Evolutionary conservation across 1,140 invertebrate species (phyloP), one percentile per base, ranked within the genome.

Genomic region (Lepidurus packardi): DNA sequence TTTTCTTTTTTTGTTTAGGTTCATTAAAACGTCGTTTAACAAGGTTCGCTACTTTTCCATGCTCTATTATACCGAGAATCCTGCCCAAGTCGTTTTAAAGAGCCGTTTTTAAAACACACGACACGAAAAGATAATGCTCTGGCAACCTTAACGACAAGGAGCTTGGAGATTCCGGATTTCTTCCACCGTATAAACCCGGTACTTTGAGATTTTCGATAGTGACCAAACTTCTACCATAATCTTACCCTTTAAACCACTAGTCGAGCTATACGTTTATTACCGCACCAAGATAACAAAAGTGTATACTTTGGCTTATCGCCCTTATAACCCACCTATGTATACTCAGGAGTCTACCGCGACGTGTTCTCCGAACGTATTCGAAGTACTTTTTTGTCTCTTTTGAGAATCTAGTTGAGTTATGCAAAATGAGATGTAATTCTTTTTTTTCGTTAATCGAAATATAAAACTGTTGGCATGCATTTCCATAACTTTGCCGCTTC

Each of bases 11-110:
- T 21, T 65, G 53, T 16, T 65, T 65, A 34, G 53, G 53, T 16
- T 65, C 53, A 65, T 21, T 65, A 65, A 65, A 65, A 11, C 21
- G 53, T 65, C 21, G 53, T 7, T 65, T 65, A 65, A 65, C 53
- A 65, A 65, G 53, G 53, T 65, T 65, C 53, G 53, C 53, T 65
- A 65, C 53, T 65, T 65, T 65, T 65, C 53, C 13, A 47, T 16
- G 53, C 13, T 21, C 53, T 9, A 21, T 65, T 65, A 16, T 65
- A 65, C 13, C 16, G 53, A 65, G 13, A 65, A 16, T 65, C n/a
- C 53, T 65, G 6, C 13, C 21, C 9, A 65, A 9, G 1, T 65
- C 53, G 53, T 21, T 65, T 65, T 65, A 65, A 65, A 16, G 53
- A 65, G 53, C 53, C 53, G 53, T 65, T n/a, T 21, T 65, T 65